A percentile compares a stretch with the other conserved stretches of the same genome.
phyloP scores from a whole-genome alignment of 2,797 vertebrate genomes.

The Crax fasciolata region DNA sequence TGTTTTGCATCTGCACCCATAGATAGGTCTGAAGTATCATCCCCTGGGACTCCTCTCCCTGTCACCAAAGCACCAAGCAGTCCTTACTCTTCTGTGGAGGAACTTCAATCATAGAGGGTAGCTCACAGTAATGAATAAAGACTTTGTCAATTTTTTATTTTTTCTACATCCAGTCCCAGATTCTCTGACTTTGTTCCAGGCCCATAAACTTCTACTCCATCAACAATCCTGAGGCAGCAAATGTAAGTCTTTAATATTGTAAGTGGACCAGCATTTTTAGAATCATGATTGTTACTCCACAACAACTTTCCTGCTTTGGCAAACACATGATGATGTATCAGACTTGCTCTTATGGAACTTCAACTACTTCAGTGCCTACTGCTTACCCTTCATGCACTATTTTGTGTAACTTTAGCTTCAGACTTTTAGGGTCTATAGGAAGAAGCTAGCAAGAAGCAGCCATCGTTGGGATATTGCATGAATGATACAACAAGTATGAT shows the following conservation, averaged over 20 bases:
- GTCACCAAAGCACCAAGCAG: neutral
- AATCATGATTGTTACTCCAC: neutral
- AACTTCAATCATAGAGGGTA: neutral
- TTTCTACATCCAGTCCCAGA: neutral
- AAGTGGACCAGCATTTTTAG: neutral
- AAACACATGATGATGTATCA: neutral
- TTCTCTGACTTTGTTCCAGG: neutral
- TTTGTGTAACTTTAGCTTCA: neutral
- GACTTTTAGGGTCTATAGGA: neutral
- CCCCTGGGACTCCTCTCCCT: neutral
- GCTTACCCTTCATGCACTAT: neutral
- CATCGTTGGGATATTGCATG: rapidly evolving
- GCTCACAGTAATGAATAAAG: neutral
- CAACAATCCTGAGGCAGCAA: neutral
- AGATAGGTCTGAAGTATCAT: neutral
- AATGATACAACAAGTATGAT: neutral
- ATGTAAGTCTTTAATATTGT: rapidly evolving
- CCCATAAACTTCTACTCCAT: neutral
- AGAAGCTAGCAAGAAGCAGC: neutral
- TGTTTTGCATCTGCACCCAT: neutral
- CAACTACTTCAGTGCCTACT: neutral
- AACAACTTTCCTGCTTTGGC: neutral
- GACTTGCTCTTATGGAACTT: neutral
- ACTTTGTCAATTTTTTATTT: neutral
- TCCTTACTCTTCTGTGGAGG: neutral